Conservation (phyloP, 1,140 invertebrate species). For the Hermetia illucens region DNA sequence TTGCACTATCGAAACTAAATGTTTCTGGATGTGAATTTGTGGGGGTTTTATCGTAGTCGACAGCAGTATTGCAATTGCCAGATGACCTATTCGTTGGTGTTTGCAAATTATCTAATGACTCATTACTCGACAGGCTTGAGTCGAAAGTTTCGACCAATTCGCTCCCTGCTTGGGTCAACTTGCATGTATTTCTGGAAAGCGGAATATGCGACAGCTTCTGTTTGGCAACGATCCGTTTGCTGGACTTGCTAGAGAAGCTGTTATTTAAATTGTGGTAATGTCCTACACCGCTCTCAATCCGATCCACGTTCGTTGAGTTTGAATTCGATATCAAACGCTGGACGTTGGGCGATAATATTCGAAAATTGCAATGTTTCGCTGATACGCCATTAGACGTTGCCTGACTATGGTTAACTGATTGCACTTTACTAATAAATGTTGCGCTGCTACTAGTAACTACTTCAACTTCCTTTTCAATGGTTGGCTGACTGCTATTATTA, state of each 20-base stretch:
- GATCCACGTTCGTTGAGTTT: not conserved
- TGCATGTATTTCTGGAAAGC: conserved; percentile 24
- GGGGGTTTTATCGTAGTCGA: conserved; percentile 23
- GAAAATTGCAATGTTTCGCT: conserved; percentile 20
- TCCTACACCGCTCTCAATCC: too few species aligned
- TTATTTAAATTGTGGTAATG: not conserved
- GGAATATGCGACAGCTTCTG: conserved; percentile 22
- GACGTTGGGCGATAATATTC: conserved; percentile 25
- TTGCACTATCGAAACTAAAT: conserved; percentile 15
- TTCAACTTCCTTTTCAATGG: too few species aligned
- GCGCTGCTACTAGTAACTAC: conserved; percentile 10
- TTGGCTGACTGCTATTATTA: conserved; percentile 13
- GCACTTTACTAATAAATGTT: too few species aligned
- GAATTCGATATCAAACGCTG: conserved; percentile 21
- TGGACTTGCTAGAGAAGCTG: not conserved
- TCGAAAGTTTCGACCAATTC: conserved; percentile 25
- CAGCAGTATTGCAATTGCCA: too few species aligned
- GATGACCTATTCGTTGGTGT: too few species aligned
- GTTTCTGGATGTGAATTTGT: conserved; percentile 16
- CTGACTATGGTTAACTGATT: too few species aligned
- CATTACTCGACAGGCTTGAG: conserved; percentile 13
- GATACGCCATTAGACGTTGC: not conserved
- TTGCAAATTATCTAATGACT: conserved; percentile 9
- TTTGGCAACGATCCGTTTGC: too few species aligned
- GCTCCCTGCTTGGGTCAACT: conserved; percentile 24